Evolutionary conservation across 2,113 vertebrate genomes (phyloP), one percentile per base, ranked within the genome.

Genomic region (Leptobrachium leishanense): DNA sequence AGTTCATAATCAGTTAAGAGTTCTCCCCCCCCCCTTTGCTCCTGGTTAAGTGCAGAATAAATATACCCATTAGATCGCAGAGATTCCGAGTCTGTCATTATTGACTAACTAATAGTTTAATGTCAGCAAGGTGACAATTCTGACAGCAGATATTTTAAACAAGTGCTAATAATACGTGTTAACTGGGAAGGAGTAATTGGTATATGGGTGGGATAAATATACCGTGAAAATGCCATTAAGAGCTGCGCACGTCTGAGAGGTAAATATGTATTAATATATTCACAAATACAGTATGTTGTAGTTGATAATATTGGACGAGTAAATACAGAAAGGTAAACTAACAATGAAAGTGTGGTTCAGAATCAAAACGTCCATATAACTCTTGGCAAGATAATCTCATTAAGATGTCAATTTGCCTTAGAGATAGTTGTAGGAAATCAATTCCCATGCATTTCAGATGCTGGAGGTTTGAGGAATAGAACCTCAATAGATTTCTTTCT

Each of bases 341-440:
- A 59, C 55, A 59, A 59, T 13, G 44, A 46, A 66, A 55, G 15
- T 63, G 31, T 20, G 44, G 39, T 55, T 57, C 50, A 13, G 42
- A 76, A 50, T 43, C 43, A 75, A 65, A 31, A 75, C 46, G 46
- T 75, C 64, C 50, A 77, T 68, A 77, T 43, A 69, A 31, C 75
- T 69, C 67, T 46, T 62, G 39, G 68, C 75, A 77, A 77, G 55
- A 77, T 77, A 77, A 69, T 77, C 54, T 69, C 42, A 77, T 77
- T 62, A 76, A 76, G 9, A 53, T 57, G 64, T 77, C 75, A 77
- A 68, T 59, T 59, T 40, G 50, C 44, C 53, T 10, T 39, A 39
- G 5, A 10, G 50, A 59, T 11, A 6, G 53, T 69, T n/a, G 43
- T 66, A 43, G 66, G 65, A 77, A 69, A 77, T 77, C 66, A 69